These are phyloP conservation scores for Cynocephalus volans DNA, from an alignment of 2,113 vertebrate species.

Conservation along the genomic window DNA sequence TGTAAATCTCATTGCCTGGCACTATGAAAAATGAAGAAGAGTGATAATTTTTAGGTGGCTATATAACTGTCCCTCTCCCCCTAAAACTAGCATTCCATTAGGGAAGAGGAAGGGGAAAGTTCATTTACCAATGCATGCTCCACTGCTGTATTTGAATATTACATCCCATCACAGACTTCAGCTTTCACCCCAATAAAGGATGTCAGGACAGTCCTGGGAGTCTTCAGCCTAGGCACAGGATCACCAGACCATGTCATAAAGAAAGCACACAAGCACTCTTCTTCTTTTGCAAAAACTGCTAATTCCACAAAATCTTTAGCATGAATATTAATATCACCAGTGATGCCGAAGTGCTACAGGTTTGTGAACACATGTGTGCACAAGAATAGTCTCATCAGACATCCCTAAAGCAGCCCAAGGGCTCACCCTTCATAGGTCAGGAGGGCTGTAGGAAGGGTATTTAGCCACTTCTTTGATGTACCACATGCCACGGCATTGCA, in stretches of 20 bases:
- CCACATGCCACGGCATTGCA: not conserved
- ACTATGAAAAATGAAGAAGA: slow-evolving; percentile 19
- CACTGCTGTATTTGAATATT: not conserved
- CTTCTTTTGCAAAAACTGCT: not conserved
- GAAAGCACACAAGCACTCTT: not conserved
- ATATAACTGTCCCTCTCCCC: not conserved
- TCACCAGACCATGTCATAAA: not conserved
- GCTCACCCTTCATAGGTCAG: not conserved
- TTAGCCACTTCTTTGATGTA: not conserved
- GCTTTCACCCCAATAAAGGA: not conserved
- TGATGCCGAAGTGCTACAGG: not conserved
- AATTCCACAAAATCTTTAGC: slow-evolving; percentile 27
- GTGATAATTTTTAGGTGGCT: not conserved
- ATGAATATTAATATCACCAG: not conserved
- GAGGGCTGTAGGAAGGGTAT: not conserved
- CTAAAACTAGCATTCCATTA: not conserved
- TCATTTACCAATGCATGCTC: not conserved
- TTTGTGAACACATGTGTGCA: not conserved
- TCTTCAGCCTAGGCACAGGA: not conserved
- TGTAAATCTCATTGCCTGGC: slow-evolving; percentile 29
- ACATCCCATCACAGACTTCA: not conserved
- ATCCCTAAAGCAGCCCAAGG: not conserved
- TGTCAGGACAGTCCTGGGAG: not conserved
- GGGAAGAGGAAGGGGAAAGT: not conserved
- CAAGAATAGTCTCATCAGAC: not conserved